These are phyloP conservation scores for Apotomis turbidana DNA, from an alignment of 2,888 invertebrate genomes.

Conservation along the genomic window DNA sequence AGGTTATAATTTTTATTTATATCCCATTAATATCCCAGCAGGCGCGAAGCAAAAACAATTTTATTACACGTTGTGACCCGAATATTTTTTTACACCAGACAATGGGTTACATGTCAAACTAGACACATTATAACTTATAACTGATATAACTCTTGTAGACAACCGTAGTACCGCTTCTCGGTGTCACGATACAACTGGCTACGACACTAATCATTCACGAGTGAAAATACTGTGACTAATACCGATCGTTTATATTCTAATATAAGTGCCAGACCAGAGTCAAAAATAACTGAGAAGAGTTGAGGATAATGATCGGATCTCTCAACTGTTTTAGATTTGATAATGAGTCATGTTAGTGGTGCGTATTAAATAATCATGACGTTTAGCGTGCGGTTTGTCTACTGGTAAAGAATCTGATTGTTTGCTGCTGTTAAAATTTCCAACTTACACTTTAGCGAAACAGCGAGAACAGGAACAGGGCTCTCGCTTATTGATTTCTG, in stretches of 20 bases:
- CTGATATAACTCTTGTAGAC: constrained; percentile 7
- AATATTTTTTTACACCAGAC: background rate
- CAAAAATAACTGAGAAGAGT: constrained; percentile 10
- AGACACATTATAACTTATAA: background rate
- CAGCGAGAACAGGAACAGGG: no score
- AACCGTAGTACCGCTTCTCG: constrained; percentile 12
- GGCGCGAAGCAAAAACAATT: no score
- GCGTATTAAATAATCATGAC: background rate
- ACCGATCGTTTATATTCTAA: constrained; percentile 10
- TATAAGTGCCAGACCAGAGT: constrained; percentile 8
- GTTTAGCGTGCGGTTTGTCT: background rate
- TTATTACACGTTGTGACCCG: background rate
- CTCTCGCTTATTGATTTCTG: no score
- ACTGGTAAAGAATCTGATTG: background rate
- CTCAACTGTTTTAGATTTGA: background rate
- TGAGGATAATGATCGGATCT: constrained; percentile 13
- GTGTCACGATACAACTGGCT: background rate
- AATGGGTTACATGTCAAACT: background rate
- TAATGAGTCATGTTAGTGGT: constrained; percentile 2
- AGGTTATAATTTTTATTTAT: no score
- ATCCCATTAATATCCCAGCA: no score
- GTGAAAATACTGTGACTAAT: constrained; percentile 22
- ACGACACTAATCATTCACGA: constrained; percentile 15
- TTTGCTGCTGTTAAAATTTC: no score
- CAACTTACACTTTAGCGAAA: no score